Evolutionary conservation across 2,888 invertebrate species (phyloP).

Genomic region (Epistrophe grossulariae): DNA sequence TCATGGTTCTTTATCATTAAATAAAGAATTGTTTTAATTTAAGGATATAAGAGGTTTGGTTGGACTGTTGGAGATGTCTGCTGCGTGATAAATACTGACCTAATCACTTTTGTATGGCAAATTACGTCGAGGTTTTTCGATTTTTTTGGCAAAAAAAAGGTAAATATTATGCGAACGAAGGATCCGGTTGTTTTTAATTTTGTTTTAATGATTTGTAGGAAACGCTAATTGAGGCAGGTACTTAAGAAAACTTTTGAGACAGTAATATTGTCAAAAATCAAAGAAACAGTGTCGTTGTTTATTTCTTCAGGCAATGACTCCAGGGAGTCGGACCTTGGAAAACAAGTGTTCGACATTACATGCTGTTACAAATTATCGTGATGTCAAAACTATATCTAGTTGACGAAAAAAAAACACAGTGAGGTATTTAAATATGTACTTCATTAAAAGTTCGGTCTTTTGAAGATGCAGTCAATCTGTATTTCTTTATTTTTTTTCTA

Average conservation of each 20-base stretch:
- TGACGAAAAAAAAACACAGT: no score
- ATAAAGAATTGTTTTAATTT: not conserved
- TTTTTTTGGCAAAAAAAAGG: not conserved
- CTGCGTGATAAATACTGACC: conserved; percentile 20
- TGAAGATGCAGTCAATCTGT: no score
- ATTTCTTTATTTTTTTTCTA: no score
- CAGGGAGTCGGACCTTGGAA: no score
- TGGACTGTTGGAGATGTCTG: not conserved
- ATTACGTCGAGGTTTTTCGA: not conserved
- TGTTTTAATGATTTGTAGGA: not conserved
- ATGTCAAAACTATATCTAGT: no score
- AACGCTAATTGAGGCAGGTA: not conserved
- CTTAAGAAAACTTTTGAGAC: not conserved
- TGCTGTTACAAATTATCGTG: no score
- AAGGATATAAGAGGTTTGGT: not conserved
- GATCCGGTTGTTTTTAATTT: not conserved
- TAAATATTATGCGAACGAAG: not conserved
- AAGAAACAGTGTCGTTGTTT: no score
- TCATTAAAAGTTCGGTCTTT: no score
- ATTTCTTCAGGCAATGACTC: no score
- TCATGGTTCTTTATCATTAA: conserved; percentile 25
- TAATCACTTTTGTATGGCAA: conserved; percentile 22
- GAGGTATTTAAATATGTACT: no score
- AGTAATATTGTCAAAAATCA: not conserved
- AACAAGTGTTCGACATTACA: no score